These are phyloP conservation scores for Dendrocincla fuliginosa DNA, from an alignment of 2,797 vertebrate species.

Conservation along the genomic window DNA sequence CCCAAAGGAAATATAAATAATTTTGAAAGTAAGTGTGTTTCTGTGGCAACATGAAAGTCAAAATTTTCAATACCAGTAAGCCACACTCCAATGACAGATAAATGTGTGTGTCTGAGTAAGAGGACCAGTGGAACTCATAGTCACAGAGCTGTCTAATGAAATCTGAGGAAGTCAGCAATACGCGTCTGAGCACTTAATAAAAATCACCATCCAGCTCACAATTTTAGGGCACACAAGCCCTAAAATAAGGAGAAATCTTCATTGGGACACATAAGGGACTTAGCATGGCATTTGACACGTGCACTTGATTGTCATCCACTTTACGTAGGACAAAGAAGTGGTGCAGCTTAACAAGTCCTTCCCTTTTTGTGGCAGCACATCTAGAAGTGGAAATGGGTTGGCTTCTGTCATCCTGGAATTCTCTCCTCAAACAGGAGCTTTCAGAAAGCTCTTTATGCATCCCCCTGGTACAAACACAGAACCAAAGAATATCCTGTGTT, in stretches of 20 bases:
- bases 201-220: neutral
- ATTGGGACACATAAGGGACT: neutral
- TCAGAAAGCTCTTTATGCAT: neutral
- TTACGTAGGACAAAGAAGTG: neutral
- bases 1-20: constrained; percentile 45
- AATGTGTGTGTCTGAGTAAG: neutral
- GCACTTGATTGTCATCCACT: neutral
- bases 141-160: neutral
- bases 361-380: neutral
- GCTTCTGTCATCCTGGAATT: neutral
- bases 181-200: neutral
- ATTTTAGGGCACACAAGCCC: neutral
- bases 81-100: neutral
- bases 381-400: neutral
- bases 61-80: neutral
- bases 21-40: constrained; percentile 43
- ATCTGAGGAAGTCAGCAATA: neutral
- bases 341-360: neutral
- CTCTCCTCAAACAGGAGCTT: neutral
- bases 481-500: neutral
- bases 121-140: neutral
- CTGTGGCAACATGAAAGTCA: constrained; percentile 15
- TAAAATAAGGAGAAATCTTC: neutral
- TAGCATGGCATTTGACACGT: neutral
- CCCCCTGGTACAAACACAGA: neutral